Base-by-base conservation (phyloP, 2,888 invertebrate species). In the Yponomeuta cagnagella region DNA sequence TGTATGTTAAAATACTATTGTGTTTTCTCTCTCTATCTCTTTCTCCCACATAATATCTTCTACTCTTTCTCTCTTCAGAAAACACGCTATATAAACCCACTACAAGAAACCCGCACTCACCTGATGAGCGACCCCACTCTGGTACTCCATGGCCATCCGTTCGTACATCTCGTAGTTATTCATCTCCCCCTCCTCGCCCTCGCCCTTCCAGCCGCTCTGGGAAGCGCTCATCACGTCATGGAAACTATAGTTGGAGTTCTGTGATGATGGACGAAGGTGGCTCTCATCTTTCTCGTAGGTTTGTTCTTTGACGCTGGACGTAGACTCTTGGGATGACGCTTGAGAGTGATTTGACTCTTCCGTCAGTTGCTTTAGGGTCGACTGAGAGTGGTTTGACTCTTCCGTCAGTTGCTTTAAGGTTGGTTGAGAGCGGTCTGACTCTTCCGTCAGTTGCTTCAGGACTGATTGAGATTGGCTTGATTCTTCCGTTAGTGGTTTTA, bases 131-230 rank as follows among this genome's bases (percentile, higher is more conserved):
- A 89, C 89, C 73, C 89, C 88, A 73, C 87, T 88, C 77, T 90
- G 90, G 70, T 91, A 90, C n/a, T 87, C 90, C 90, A 91, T 89
- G 0, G 90, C 91, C 76, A 90, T 74, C 10, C 89, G 90, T 48
- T 91, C 91, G 63, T 88, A 89, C 82, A 91, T 86, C 73, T 90
- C 91, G 68, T 91, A 91, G 71, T 70, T 70, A 15, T 70, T 63
- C 43, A 63, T 37, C 33, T 33, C 70, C 1, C 12, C 63, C n/a
- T 10, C 23, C n/a, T 30, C 68, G n/a, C 43, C 48, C 23, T 23
- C 48, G 48, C n/a, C 48, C 23, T 48, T 23, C 43, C 48, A 68
- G 33, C 63, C 69, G 33, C 63, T n/a, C n/a, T 63, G 63, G 8
- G 15, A 33, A 37, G 63, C 70, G n/a, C 82, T 85, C 8, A 89